A percentile compares a stretch with the other conserved stretches of the same genome.
Conservation (phyloP, 2,113 vertebrate genomes). For the Vicugna pacos region DNA sequence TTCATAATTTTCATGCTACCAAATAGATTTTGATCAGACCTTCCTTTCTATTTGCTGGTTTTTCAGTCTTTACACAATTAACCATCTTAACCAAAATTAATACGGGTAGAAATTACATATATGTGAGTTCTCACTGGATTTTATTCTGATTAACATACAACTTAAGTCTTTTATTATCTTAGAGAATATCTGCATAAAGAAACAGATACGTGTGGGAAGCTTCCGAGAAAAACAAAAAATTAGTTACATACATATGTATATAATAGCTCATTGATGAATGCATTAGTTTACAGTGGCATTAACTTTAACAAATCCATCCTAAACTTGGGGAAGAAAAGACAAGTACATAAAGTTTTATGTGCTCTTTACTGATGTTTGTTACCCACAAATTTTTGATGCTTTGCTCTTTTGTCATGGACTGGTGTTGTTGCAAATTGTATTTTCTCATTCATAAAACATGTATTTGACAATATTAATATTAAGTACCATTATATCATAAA, state of each 20-base stretch:
- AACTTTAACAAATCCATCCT: not conserved
- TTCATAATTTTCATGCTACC: conserved; percentile 22
- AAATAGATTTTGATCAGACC: not conserved
- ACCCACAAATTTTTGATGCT: not conserved
- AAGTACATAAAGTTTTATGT: not conserved
- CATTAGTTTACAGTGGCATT: conserved; percentile 1
- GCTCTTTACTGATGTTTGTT: not conserved
- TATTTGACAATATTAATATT: not conserved
- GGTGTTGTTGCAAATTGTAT: not conserved
- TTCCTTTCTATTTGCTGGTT: not conserved
- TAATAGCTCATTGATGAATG: not conserved
- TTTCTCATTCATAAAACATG: not conserved
- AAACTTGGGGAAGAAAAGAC: not conserved
- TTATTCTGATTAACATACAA: conserved; percentile 34
- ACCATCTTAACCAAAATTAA: conserved; percentile 17
- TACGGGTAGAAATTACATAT: not conserved
- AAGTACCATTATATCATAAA: not conserved
- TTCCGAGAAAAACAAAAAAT: conserved; percentile 13
- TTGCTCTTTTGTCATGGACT: not conserved
- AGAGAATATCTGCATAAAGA: conserved; percentile 39
- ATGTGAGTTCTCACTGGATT: conserved; percentile 10
- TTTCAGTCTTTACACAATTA: not conserved
- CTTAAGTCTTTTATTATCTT: conserved; percentile 37
- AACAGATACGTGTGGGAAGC: conserved; percentile 42
- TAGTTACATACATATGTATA: not conserved